Conservation (phyloP, 37 sponge, comb jelly and placozoan species). For the Hormiphora californensis region DNA sequence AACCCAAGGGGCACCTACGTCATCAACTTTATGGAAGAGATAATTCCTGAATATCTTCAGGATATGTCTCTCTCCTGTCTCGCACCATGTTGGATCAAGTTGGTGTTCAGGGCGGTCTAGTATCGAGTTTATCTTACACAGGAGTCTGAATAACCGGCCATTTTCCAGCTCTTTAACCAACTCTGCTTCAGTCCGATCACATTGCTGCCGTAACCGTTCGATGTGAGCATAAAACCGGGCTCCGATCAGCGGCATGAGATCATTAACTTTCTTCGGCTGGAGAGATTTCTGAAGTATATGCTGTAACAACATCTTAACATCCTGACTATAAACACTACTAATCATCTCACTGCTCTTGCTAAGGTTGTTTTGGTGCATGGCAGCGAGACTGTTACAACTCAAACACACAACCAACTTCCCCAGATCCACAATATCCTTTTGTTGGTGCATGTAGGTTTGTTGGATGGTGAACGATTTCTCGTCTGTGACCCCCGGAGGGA, state of each 20-base stretch:
- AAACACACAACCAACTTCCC: conserved; percentile 69
- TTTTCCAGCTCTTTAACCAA: conserved; percentile 78
- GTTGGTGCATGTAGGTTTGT: conserved; percentile 56
- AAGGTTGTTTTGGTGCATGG: conserved; percentile 58
- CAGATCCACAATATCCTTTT: conserved; percentile 66
- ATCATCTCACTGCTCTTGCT: conserved; percentile 55
- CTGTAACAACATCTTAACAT: conserved; percentile 62
- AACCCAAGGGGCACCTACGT: conserved; percentile 74
- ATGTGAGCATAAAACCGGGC: conserved; percentile 61
- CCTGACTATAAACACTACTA: conserved; percentile 56
- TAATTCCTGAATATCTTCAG: conserved; percentile 79
- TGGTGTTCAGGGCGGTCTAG: conserved; percentile 68
- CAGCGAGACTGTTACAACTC: conserved; percentile 60
- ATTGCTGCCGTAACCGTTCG: conserved; percentile 54
- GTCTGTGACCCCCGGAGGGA: neutral
- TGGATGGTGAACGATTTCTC: conserved; percentile 37
- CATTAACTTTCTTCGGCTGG: conserved; percentile 60
- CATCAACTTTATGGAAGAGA: conserved; percentile 77
- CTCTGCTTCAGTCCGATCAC: conserved; percentile 66
- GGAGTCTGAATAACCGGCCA: conserved; percentile 71
- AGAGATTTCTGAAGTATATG: conserved; percentile 48
- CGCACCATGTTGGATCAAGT: conserved; percentile 72
- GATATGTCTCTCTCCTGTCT: conserved; percentile 84
- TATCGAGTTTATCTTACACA: conserved; percentile 73
- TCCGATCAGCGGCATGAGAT: conserved; percentile 68